Base-by-base conservation (phyloP, 1,140 invertebrate species). In the Drosophila ironensis region DNA sequence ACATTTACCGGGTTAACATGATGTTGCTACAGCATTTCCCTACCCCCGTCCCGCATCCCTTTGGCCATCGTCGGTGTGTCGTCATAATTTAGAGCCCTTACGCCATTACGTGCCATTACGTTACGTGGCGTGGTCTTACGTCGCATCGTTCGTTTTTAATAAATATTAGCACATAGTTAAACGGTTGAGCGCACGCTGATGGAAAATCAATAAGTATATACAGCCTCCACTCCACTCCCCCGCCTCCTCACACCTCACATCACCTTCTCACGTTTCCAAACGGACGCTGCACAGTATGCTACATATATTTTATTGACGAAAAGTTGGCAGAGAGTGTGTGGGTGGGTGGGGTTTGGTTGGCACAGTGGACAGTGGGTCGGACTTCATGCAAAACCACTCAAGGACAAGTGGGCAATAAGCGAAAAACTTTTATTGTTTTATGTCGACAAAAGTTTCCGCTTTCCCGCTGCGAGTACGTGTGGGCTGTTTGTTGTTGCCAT, bases 371-470 rank as follows among this genome's bases (percentile, higher is more conserved):
- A 22, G 38, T 53, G 60, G 40, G 16, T 14, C 20, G 54, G 63
- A 84, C 51, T 84, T 77, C 40, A 74, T 82, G 74, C 74, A 86
- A 80, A 84, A 75, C 66, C 74, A 80, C 80, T 86, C 81, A 86
- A 86, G 80, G 81, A 86, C 80, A 86, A 86, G 80, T 80, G 71
- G 80, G 71, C 74, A 86, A 86, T 78, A 86, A 86, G 80, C 74
- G 74, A 75, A 86, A 86, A 80, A 78, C 80, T 86, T 86, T 87
- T 86, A 86, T 87, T 86, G 70, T 84, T 84, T 84, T 75, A 84
- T 84, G 74, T 80, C 60, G 44, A 27, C 24, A 50, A 66, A 86
- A 86, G 33, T 75, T 86, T 75, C 38, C 24, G 30, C 38, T 48
- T 14, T 42, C 9, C 12, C 11, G 38, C 42, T 51, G 33, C 51